Base-by-base conservation (phyloP, 2,113 vertebrate species). In the Mesoclemmys tuberculata region DNA sequence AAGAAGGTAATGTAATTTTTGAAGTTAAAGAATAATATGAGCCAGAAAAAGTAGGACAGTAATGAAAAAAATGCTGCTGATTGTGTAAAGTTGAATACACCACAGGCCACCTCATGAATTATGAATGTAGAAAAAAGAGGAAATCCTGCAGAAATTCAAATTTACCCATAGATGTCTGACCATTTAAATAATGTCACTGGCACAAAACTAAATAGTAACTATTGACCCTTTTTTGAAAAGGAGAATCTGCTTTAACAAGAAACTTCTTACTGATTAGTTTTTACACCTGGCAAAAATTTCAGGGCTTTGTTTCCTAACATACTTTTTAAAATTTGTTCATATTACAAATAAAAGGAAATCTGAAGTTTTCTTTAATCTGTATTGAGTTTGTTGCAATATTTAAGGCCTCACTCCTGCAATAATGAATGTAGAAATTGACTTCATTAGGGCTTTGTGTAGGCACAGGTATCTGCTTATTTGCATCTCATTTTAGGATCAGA, bases 51-150 rank as follows among this genome's bases (percentile, higher is more conserved):
- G 64, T n/a, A 75, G 96, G 89, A 95, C 64, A 91, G 58, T 95
- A 93, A 97, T 94, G 87, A 96, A 86, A 51, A 91, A 97, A 93
- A 90, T 91, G 81, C 61, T 94, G 75, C 93, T 95, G 95, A 91
- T 96, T 95, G 52, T 93, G 81, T 68, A 87, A 92, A 92, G 87
- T 80, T 94, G 94, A 92, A 90, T 95, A 89, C 71, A 83, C 90
- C 92, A 87, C 80, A 61, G 82, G 16, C 41, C 9, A 1, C 85
- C 88, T 80, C 93, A n/a, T 89, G 35, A 54, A 78, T 55, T 85
- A 85, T 92, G 14, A 93, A 95, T 92, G 85, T 31, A 91, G n/a
- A 8, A 38, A 79, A 84, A 64, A 89, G 14, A 77, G 46, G 54
- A 94, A 94, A 95, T 94, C 52, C 87, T 82, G 21, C 51, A 71